phyloP scores from a whole-genome alignment of 2,888 invertebrate species.

The Metallyticus violacea region DNA sequence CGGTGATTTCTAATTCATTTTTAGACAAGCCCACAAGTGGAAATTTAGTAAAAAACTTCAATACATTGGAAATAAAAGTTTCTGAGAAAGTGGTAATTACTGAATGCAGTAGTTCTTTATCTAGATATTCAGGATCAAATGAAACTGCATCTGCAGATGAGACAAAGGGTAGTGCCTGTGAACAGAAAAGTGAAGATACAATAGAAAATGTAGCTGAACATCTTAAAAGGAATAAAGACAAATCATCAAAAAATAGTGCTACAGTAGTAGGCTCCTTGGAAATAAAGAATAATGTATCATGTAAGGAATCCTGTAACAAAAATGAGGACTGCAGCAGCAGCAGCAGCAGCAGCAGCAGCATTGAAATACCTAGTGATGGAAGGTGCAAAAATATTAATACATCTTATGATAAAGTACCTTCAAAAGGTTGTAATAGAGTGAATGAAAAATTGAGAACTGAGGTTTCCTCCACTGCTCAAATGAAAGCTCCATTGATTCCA shows the following conservation, averaged over 20 bases:
- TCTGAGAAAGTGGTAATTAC: neutral
- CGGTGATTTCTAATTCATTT: neutral
- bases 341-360: neutral
- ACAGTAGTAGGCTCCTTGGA: too few species aligned
- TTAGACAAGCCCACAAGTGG: neutral
- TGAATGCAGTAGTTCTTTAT: neutral
- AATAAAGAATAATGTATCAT: slow-evolving; percentile 14
- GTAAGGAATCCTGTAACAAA: neutral
- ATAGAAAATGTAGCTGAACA: neutral
- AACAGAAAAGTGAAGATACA: neutral
- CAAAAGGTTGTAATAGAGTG: neutral
- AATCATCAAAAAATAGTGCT: neutral
- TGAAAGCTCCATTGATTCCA: neutral
- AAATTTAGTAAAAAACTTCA: neutral
- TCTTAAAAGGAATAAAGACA: neutral
- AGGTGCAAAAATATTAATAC: neutral
- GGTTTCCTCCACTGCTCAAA: neutral
- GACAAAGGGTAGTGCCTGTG: neutral
- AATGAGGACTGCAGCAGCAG: neutral
- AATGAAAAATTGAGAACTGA: neutral
- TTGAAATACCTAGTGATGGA: too few species aligned
- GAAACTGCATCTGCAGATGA: neutral
- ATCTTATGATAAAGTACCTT: neutral
- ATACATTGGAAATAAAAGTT: neutral
- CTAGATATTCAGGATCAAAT: neutral